Percentiles rank a stretch among this genome's conserved stretches.
Evolutionary conservation across 2,113 vertebrate species (phyloP).

Genomic region (Megaceryle torquata): DNA sequence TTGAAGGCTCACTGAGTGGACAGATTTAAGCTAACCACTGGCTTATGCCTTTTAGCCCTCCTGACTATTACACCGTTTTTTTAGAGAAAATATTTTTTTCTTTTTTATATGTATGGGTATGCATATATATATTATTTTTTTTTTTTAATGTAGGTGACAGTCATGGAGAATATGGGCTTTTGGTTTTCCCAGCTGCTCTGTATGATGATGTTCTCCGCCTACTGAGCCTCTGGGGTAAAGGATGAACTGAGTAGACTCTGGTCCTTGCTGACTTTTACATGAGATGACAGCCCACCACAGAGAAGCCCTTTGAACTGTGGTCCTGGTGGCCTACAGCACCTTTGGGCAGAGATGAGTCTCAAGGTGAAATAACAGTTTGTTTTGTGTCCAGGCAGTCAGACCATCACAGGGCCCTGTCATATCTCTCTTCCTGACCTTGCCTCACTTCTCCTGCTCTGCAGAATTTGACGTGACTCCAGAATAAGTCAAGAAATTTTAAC

Average conservation of each 20-base stretch:
- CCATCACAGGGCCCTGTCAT: not conserved
- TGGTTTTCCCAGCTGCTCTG: not conserved
- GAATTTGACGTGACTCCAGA: not conserved
- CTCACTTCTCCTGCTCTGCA: not conserved
- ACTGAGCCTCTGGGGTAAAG: not conserved
- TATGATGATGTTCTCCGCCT: not conserved
- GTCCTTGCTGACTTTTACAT: not conserved
- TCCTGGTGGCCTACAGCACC: not conserved
- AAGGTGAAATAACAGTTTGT: not conserved
- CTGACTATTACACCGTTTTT: not conserved
- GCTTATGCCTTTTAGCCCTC: not conserved
- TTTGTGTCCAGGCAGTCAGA: not conserved
- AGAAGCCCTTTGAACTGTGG: not conserved
- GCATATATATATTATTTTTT: too few species aligned
- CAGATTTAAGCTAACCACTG: not conserved
- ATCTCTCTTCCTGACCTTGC: not conserved
- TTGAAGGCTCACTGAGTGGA: not conserved
- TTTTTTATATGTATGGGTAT: too few species aligned
- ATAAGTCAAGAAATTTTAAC: not conserved
- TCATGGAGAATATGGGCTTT: not conserved
- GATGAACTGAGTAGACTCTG: not conserved
- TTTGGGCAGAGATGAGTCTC: not conserved
- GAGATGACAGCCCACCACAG: not conserved
- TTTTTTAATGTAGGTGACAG: not conserved
- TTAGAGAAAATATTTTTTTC: not conserved